Evolutionary conservation across 2,888 invertebrate genomes (phyloP).

Genomic region (Geophilus truncorum): DNA sequence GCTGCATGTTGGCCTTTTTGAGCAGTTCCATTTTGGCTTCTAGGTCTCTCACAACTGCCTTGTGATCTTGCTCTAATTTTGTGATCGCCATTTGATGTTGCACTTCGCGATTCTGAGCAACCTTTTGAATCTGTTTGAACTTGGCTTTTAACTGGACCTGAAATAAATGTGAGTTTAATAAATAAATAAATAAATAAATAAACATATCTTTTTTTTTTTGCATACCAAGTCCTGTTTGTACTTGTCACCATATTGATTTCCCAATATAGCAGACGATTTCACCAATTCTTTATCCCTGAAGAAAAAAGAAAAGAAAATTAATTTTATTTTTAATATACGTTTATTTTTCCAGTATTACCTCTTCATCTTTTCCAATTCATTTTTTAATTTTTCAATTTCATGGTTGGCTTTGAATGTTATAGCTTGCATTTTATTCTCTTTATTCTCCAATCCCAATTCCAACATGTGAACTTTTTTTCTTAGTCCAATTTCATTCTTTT

Average conservation of each 20-base stretch:
- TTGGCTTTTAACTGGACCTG: not conserved
- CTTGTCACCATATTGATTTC: no score
- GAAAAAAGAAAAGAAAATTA: not conserved
- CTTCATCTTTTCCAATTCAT: not conserved
- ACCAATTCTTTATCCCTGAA: not conserved
- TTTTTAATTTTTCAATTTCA: not conserved
- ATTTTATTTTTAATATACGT: not conserved
- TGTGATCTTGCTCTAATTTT: conserved; percentile 7
- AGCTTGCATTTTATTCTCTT: not conserved
- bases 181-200: not conserved
- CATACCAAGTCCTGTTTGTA: not conserved
- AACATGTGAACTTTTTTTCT: not conserved
- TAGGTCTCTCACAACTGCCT: not conserved
- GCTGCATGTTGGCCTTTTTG: not conserved
- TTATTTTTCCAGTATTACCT: not conserved
- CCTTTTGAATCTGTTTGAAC: not conserved
- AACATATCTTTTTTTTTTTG: not conserved
- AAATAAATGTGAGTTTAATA: not conserved
- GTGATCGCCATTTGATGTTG: not conserved
- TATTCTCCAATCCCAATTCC: not conserved
- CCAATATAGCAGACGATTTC: not conserved
- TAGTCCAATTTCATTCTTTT: not conserved
- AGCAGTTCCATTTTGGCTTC: not conserved
- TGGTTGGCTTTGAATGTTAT: not conserved
- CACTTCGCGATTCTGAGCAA: not conserved